phyloP scores from a whole-genome alignment of 2,113 vertebrate genomes.

The Trichechus manatus region DNA sequence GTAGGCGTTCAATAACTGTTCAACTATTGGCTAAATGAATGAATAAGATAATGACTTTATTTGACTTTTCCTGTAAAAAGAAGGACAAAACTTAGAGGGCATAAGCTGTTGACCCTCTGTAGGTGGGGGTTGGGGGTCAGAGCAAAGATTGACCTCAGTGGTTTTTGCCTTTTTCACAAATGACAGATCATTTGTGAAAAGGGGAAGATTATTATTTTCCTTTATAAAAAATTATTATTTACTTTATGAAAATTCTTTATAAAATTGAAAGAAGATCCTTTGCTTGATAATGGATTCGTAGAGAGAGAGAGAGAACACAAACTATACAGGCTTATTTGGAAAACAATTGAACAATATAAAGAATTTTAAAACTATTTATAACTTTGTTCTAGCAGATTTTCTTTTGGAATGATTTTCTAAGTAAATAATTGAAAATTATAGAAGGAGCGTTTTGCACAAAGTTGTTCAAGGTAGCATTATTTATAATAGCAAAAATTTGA shows the following conservation, averaged over 20 bases:
- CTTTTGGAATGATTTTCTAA: constrained; percentile 64
- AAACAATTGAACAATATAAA: constrained; percentile 34
- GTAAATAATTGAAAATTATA: constrained; percentile 45
- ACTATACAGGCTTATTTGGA: neutral
- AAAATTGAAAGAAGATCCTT: neutral
- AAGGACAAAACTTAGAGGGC: neutral
- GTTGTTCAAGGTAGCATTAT: constrained; percentile 11
- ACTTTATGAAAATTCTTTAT: constrained; percentile 16
- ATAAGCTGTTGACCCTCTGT: neutral
- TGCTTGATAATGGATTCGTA: constrained; percentile 21
- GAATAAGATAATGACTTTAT: neutral
- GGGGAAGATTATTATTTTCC: neutral
- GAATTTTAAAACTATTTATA: constrained; percentile 35
- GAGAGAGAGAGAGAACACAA: neutral
- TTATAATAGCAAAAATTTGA: neutral
- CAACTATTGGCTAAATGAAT: neutral
- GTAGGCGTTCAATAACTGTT: neutral
- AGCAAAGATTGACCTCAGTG: neutral
- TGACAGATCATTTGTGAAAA: neutral
- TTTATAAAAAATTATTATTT: neutral
- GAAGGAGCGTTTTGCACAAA: constrained; percentile 18
- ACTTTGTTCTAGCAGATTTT: constrained; percentile 25
- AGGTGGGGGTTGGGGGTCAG: neutral
- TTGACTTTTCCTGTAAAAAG: neutral
- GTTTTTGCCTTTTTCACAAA: neutral